Percentiles rank a stretch among this genome's conserved stretches.
Evolutionary conservation across 92 coral and sea anemone species (phyloP).

Genomic region (Parazoanthus darwini): DNA sequence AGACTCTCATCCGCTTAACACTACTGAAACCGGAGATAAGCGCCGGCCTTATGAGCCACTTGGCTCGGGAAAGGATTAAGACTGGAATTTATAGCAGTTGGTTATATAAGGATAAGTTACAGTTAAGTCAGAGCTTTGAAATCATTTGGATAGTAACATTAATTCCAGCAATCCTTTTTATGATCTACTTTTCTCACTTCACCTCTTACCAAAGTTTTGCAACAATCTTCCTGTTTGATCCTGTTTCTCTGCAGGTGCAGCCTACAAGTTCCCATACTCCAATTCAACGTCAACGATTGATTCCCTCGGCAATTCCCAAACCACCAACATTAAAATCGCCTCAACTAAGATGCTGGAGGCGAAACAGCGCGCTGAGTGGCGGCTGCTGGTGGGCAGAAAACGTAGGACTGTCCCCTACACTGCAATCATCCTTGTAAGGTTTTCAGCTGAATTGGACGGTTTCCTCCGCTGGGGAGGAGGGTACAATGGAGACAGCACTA

Average conservation of each 20-base stretch:
- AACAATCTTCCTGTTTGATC: not conserved
- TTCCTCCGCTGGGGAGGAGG: slow-evolving; percentile 40
- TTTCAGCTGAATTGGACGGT: slow-evolving; percentile 25
- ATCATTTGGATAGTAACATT: too few relatives aligned
- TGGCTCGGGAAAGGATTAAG: too few relatives aligned
- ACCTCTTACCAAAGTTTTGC: too few relatives aligned
- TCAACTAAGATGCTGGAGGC: not conserved
- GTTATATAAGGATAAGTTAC: too few relatives aligned
- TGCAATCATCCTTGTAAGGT: not conserved
- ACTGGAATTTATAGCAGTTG: too few relatives aligned
- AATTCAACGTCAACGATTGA: not conserved
- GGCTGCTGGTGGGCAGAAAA: not conserved
- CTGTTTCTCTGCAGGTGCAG: not conserved
- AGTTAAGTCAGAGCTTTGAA: too few relatives aligned
- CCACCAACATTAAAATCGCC: not conserved
- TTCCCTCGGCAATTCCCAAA: not conserved
- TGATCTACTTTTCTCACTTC: too few relatives aligned
- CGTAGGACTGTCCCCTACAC: slow-evolving; percentile 28
- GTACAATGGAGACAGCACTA: slow-evolving; percentile 23
- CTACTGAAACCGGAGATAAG: too few relatives aligned
- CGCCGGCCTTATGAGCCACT: too few relatives aligned
- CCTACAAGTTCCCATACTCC: slow-evolving; percentile 13
- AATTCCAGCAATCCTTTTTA: too few relatives aligned
- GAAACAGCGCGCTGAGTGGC: not conserved
- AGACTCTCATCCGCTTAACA: too few relatives aligned